Evolutionary conservation across 2,113 vertebrate species (phyloP), one percentile per base, ranked within the genome.

Genomic region (Okapia johnstoni): DNA sequence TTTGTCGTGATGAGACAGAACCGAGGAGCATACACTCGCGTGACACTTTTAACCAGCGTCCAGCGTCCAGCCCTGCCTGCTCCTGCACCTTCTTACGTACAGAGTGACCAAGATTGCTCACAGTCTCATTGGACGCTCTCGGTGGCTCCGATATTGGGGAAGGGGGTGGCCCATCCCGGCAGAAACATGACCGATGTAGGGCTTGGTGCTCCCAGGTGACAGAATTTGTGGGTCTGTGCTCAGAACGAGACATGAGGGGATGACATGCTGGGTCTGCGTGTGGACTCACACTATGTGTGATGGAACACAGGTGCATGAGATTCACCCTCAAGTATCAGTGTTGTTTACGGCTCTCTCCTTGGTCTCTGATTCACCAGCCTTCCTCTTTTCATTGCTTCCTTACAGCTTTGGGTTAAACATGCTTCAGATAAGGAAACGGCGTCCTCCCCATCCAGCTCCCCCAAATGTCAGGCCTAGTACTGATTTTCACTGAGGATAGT

Each of bases 41-140:
- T 40, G 40, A 40, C 40, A 40, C 40, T 40, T 40, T 97, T 96
- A 98, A 98, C 98, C 98, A 98, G 98, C 98, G 98, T 95, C 97
- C 97, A 26, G 98, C 98, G 97, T 93, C 98, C 98, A 98, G 98
- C 98, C 98, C 94, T 33, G 48, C 98, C 96, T 97, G 99, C 99
- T 99, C 98, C 99, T 99, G 99, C 96, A 99, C 98, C 98, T 98
- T 99, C 99, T 99, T 99, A 98, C 98, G 2, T 98, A 99, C 98
- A 98, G 98, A 98, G 98, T 97, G 95, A 92, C 97, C 98, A 94
- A 98, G 98, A 97, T 93, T 96, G 98, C 98, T 98, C 98, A 97
- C 98, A 6, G 2, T 70, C 61, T 25, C 40, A 6, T 6, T 21
- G 0, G 15, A 48, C 28, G 3, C 0, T 30, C 86, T 2, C 0